Evolutionary conservation across 2,113 vertebrate genomes (phyloP).

Genomic region (Chaenocephalus aceratus): DNA sequence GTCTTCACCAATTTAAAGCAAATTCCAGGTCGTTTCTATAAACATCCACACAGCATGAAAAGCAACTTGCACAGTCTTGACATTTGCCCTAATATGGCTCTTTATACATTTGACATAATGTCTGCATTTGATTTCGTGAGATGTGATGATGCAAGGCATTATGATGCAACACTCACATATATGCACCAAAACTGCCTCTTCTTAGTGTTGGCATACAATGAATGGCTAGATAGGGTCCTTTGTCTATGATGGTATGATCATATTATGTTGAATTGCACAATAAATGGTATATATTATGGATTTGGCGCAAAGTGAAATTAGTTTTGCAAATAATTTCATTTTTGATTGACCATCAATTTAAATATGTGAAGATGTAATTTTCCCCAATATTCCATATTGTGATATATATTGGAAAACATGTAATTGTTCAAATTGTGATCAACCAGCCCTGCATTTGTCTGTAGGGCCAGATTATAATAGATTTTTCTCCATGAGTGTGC

Average conservation of each 20-base stretch:
- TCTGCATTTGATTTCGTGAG: background rate
- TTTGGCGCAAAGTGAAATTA: background rate
- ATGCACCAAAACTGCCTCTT: background rate
- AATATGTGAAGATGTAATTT: background rate
- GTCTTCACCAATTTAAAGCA: background rate
- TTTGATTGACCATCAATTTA: background rate
- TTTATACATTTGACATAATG: background rate
- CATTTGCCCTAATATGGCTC: no score
- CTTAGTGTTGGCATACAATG: background rate
- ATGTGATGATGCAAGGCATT: background rate
- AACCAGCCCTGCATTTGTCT: background rate
- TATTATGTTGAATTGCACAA: background rate
- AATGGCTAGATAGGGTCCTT: no score
- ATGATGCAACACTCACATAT: background rate
- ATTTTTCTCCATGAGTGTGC: background rate
- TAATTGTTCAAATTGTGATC: background rate
- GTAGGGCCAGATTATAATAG: background rate
- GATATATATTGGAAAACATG: background rate
- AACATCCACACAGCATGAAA: background rate
- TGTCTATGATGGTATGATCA: background rate
- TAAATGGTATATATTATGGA: background rate
- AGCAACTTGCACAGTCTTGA: background rate
- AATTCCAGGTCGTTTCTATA: background rate
- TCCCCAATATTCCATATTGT: no score
- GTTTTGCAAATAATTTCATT: background rate